phyloP scores from a whole-genome alignment of 2,113 vertebrate species.

The Rhineura floridana region DNA sequence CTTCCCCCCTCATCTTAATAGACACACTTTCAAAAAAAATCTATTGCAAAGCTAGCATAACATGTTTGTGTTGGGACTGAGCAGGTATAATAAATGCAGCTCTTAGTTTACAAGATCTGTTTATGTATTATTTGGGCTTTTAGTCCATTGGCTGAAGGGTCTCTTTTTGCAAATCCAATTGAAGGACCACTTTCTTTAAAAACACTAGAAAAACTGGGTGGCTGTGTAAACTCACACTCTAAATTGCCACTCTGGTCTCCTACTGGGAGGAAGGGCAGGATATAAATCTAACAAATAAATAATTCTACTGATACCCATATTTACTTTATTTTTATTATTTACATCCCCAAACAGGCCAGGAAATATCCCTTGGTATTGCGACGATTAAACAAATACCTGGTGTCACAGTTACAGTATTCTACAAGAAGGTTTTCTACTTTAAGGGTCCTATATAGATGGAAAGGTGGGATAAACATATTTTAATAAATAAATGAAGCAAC shows the following conservation, averaged over 20 bases:
- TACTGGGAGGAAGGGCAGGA: too few relatives aligned
- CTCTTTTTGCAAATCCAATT: neutral
- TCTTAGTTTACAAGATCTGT: neutral
- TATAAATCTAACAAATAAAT: too few relatives aligned
- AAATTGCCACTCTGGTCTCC: neutral
- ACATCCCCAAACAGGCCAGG: neutral
- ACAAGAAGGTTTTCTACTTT: neutral
- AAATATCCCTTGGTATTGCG: neutral
- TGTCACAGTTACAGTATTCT: slow-evolving; percentile 2
- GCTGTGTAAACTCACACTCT: neutral
- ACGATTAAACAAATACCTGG: neutral
- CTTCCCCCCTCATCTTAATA: neutral
- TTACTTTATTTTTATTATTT: neutral
- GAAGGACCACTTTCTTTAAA: neutral
- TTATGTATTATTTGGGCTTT: neutral
- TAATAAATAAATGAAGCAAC: neutral
- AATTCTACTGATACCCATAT: neutral
- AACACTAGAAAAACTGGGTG: neutral
- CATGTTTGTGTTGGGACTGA: neutral
- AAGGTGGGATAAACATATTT: neutral
- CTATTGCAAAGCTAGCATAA: neutral
- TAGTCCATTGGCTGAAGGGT: neutral
- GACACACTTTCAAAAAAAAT: neutral
- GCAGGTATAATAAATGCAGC: neutral
- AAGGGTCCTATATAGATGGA: neutral